phyloP scores from a whole-genome alignment of 2,888 invertebrate species.

The Cetonia aurata region DNA sequence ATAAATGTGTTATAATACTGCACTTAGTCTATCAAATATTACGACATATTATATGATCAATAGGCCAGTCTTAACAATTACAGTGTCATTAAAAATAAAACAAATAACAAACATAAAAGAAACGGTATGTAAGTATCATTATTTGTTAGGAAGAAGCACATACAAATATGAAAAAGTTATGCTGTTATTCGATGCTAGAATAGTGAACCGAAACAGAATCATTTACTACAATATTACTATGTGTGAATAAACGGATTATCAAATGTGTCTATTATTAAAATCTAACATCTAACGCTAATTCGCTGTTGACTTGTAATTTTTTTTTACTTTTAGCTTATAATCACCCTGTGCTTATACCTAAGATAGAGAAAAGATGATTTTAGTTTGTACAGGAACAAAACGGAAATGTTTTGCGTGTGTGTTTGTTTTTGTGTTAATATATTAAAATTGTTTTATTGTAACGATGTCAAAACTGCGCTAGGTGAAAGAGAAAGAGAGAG shows the following conservation, averaged over 20 bases:
- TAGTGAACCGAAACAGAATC: conserved; percentile 32
- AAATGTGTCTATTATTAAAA: conserved; percentile 29
- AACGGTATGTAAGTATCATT: conserved; percentile 1
- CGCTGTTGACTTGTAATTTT: conserved; percentile 56
- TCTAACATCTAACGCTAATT: conserved; percentile 56
- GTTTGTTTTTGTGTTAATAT: background rate
- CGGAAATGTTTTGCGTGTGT: conserved; percentile 12
- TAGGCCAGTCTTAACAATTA: conserved; percentile 51
- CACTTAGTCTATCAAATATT: conserved; percentile 43
- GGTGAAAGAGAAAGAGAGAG: conserved; percentile 17
- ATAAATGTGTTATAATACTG: conserved; percentile 48
- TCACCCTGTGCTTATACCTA: conserved; percentile 61
- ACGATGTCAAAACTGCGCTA: background rate
- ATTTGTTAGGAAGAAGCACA: conserved; percentile 30
- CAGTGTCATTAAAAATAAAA: conserved; percentile 3
- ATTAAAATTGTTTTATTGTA: conserved; percentile 14
- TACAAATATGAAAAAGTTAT: conserved; percentile 5
- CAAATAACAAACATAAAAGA: conserved; percentile 38
- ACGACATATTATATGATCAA: conserved; percentile 34
- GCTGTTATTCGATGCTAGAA: conserved; percentile 35
- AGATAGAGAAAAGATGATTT: conserved; percentile 24
- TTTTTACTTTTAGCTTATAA: conserved; percentile 45
- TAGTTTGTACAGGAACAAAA: conserved; percentile 23
- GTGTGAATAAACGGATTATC: conserved; percentile 39
- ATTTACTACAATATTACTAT: conserved; percentile 43